Evolutionary conservation across 2,888 invertebrate species (phyloP).

Genomic region (Caenorhabditis zanzibari): DNA sequence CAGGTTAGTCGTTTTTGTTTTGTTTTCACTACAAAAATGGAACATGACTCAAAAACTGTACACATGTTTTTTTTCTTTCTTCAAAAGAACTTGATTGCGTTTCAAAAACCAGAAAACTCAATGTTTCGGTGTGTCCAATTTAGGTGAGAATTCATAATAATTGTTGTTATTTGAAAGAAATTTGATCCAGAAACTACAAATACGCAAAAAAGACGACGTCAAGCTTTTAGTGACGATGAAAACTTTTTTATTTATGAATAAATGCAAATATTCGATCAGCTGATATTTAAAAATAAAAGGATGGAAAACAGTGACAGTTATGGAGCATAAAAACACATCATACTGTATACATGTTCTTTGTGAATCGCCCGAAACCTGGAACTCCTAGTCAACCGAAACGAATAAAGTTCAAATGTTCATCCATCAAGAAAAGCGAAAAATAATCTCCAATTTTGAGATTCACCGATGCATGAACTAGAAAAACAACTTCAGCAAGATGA

Average conservation of each 20-base stretch:
- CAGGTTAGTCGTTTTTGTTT: slow-evolving; percentile 32
- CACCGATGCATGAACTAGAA: too few species aligned
- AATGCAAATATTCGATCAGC: background rate
- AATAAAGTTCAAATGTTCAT: too few species aligned
- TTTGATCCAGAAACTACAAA: slow-evolving; percentile 1
- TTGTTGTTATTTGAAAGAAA: slow-evolving; percentile 26
- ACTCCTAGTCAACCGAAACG: too few species aligned
- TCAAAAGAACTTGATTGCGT: slow-evolving; percentile 14
- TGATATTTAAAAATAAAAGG: slow-evolving; percentile 3
- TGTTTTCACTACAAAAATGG: background rate
- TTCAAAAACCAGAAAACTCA: slow-evolving; percentile 36
- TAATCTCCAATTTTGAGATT: background rate
- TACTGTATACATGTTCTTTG: too few species aligned
- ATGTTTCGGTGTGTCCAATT: slow-evolving; percentile 7
- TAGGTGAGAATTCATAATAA: slow-evolving; percentile 20
- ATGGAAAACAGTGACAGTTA: too few species aligned
- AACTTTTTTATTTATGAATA: slow-evolving; percentile 16
- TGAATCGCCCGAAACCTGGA: too few species aligned
- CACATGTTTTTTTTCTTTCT: slow-evolving; percentile 5
- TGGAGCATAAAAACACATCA: too few species aligned
- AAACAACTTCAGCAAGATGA: background rate
- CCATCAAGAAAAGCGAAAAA: background rate
- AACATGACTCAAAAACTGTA: slow-evolving; percentile 13
- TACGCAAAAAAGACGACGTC: slow-evolving; percentile 16
- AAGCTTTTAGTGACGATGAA: slow-evolving; percentile 49